Percentiles rank a stretch among this genome's conserved stretches.
phyloP scores from a whole-genome alignment of 2,888 invertebrate species.

The Diadegma fenestrale region DNA sequence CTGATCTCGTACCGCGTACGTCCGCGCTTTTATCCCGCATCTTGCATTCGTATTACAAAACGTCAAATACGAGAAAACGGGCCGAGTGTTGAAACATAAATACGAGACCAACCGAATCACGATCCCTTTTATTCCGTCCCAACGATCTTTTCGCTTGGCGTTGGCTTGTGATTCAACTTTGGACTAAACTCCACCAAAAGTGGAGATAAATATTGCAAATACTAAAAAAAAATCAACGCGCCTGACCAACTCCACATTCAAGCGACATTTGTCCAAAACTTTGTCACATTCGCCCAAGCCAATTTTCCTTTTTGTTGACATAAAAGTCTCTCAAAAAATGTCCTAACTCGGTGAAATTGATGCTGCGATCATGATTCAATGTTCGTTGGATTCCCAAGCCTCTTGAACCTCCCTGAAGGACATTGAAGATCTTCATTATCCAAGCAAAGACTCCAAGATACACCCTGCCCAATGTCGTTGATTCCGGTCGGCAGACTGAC shows the following conservation, averaged over 20 bases:
- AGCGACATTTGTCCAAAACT: background rate
- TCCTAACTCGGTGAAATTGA: background rate
- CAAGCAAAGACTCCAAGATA: background rate
- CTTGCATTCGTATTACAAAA: conserved; percentile 27
- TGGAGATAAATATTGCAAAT: background rate
- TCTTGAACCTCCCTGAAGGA: background rate
- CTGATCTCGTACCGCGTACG: conserved; percentile 78
- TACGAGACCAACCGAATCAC: background rate
- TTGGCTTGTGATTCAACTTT: background rate
- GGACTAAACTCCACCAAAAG: background rate
- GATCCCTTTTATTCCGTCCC: background rate
- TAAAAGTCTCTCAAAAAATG: background rate
- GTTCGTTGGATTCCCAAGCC: background rate
- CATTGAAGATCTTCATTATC: background rate
- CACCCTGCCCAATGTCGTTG: conserved; percentile 40
- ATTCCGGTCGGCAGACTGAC: conserved; percentile 12
- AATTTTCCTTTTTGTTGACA: background rate
- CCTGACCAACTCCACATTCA: background rate
- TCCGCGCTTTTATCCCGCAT: conserved; percentile 46
- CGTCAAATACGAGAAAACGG: conserved; percentile 19
- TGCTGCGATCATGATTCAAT: background rate
- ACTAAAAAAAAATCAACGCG: background rate
- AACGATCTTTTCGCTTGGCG: background rate
- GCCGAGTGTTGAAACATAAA: background rate
- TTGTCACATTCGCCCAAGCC: background rate